Evolutionary conservation across 2,888 invertebrate genomes (phyloP).

Genomic region (Epirrhoe tristata): DNA sequence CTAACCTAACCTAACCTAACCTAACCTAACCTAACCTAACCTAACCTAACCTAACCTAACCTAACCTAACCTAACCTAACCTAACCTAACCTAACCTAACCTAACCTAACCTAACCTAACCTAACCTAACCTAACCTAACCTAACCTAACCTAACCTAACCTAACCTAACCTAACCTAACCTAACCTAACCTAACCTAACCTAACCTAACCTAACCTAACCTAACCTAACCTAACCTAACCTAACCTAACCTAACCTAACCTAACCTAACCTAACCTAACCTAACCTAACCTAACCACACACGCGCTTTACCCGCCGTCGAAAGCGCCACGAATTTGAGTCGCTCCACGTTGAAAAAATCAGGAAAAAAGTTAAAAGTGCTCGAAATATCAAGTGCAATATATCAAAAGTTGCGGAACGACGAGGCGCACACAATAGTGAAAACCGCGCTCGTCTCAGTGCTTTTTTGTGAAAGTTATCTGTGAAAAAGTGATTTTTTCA

Average conservation of each 20-base stretch:
- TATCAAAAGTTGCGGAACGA: too few species aligned
- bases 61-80: slow-evolving; percentile 24
- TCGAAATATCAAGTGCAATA: too few species aligned
- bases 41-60: slow-evolving; percentile 16
- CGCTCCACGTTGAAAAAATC: too few species aligned
- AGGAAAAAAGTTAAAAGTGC: too few species aligned
- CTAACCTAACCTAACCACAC: too few species aligned
- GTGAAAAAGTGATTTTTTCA: too few species aligned
- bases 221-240: slow-evolving; percentile 16
- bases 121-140: slow-evolving; percentile 24
- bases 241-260: slow-evolving; percentile 16
- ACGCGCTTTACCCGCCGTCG: too few species aligned
- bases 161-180: slow-evolving; percentile 42
- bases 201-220: slow-evolving; percentile 16
- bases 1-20: slow-evolving; percentile 16
- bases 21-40: slow-evolving; percentile 16
- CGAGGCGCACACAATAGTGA: too few species aligned
- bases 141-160: slow-evolving; percentile 42
- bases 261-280: slow-evolving; percentile 16
- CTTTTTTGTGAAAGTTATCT: too few species aligned
- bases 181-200: slow-evolving; percentile 25
- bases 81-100: slow-evolving; percentile 45
- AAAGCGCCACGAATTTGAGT: too few species aligned
- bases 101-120: slow-evolving; percentile 37
- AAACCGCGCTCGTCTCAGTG: too few species aligned